phyloP scores from a whole-genome alignment of 1,140 invertebrate species.

The Drosophila cardini region DNA sequence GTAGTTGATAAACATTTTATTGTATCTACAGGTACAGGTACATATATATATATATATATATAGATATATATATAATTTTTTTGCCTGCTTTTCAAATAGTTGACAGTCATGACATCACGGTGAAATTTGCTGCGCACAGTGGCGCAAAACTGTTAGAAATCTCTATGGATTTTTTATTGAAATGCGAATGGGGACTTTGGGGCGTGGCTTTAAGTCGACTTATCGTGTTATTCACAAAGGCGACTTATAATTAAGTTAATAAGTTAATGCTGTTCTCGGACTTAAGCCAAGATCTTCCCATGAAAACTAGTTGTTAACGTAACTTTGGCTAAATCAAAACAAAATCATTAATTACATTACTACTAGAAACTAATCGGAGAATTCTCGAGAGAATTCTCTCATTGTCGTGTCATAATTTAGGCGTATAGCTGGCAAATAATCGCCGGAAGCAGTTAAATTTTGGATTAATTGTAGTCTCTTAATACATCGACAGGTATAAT shows the following conservation, averaged over 20 bases:
- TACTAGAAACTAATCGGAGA: slow-evolving; percentile 1
- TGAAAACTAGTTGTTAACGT: slow-evolving; percentile 61
- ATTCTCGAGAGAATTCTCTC: too few relatives aligned
- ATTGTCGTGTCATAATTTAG: neutral
- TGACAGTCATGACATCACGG: slow-evolving; percentile 68
- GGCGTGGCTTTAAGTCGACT: too few relatives aligned
- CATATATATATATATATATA: neutral
- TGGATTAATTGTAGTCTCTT: neutral
- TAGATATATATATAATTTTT: slow-evolving; percentile 14
- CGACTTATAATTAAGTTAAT: slow-evolving; percentile 74
- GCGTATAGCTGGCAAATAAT: neutral
- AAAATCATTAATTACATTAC: slow-evolving; percentile 21
- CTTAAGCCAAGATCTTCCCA: slow-evolving; percentile 52
- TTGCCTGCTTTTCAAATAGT: slow-evolving; percentile 23
- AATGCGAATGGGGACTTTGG: too few relatives aligned
- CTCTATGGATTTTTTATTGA: neutral
- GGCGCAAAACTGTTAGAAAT: slow-evolving; percentile 6
- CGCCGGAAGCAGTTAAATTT: neutral
- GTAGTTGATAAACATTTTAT: slow-evolving; percentile 35
- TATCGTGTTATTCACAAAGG: slow-evolving; percentile 60
- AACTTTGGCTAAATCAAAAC: slow-evolving; percentile 27
- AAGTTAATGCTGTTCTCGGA: slow-evolving; percentile 31
- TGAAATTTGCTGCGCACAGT: slow-evolving; percentile 41
- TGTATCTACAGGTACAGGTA: slow-evolving; percentile 17
- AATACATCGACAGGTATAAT: too few relatives aligned